Conservation (phyloP, 2,113 vertebrate species). For the Labeo rohita region DNA sequence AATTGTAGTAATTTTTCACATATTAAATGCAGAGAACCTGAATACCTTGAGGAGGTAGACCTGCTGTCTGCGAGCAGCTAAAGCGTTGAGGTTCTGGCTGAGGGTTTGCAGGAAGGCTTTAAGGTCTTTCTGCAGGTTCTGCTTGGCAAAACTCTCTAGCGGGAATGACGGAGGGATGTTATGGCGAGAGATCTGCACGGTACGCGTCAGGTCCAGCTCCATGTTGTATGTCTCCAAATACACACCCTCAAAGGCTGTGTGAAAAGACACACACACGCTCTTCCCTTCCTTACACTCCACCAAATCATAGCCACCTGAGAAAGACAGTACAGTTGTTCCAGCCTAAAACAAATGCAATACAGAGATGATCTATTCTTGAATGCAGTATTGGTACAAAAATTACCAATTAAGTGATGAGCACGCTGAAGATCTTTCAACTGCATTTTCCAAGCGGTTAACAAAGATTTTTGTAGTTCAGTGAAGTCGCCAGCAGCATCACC, state of each 20-base stretch:
- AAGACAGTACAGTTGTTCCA: neutral
- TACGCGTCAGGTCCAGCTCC: conserved; percentile 68
- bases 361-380: neutral
- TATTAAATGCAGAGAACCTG: neutral
- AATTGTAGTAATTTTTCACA: neutral
- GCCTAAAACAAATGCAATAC: neutral
- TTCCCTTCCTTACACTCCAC: conserved; percentile 63
- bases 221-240: conserved; percentile 75
- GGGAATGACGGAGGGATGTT: conserved; percentile 76
- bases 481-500: conserved; percentile 57
- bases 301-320: conserved; percentile 73
- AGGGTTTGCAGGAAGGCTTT: conserved; percentile 68
- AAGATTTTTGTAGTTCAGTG: conserved; percentile 51
- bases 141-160: conserved; percentile 61
- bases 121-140: conserved; percentile 64
- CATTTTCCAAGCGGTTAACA: conserved; percentile 66
- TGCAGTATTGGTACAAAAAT: neutral
- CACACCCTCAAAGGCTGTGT: conserved; percentile 68
- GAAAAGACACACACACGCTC: conserved; percentile 69
- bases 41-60: conserved; percentile 73
- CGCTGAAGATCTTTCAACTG: conserved; percentile 70
- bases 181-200: conserved; percentile 70
- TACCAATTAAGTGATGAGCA: conserved; percentile 75
- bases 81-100: conserved; percentile 72
- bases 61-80: conserved; percentile 72